These are phyloP conservation scores for Himalopsyche phryganea DNA, from an alignment of 1,140 invertebrate genomes.

Conservation along the genomic window DNA sequence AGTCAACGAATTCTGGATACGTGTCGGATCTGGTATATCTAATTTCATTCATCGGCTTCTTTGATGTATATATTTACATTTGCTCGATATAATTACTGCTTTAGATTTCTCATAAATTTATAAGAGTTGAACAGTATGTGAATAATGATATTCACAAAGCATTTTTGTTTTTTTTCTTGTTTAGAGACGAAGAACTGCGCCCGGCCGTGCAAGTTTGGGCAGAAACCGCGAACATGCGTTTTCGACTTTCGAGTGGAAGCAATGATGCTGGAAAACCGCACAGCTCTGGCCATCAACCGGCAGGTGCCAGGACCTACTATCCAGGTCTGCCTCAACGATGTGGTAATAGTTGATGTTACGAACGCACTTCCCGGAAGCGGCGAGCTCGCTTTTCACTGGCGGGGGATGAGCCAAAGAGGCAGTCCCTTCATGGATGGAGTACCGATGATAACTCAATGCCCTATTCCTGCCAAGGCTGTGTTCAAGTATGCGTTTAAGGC, in stretches of 20 bases:
- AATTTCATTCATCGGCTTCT: too few relatives aligned
- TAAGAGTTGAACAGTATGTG: too few relatives aligned
- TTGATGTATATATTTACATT: too few relatives aligned
- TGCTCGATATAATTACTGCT: too few relatives aligned
- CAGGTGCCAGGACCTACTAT: constrained; percentile 78
- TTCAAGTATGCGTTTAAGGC: constrained; percentile 74
- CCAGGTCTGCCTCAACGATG: constrained; percentile 75
- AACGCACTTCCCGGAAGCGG: constrained; percentile 69
- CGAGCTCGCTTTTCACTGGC: constrained; percentile 71
- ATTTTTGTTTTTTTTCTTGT: constrained; percentile 25
- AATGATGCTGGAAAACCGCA: constrained; percentile 37
- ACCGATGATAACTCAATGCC: constrained; percentile 72
- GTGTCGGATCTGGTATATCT: too few relatives aligned
- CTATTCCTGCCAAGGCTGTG: constrained; percentile 66
- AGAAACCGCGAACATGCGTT: constrained; percentile 44
- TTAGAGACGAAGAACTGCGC: constrained; percentile 45
- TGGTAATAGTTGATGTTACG: constrained; percentile 74
- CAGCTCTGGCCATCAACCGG: constrained; percentile 66
- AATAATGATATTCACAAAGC: too few relatives aligned
- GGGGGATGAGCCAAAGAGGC: constrained; percentile 68
- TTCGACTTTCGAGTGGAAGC: constrained; percentile 45
- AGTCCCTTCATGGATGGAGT: constrained; percentile 80
- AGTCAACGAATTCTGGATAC: too few relatives aligned
- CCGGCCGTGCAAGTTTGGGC: constrained; percentile 50
- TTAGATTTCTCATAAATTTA: too few relatives aligned